Conservation (phyloP, 2,797 vertebrate species). For the Microctenopoma steveboyesi region DNA sequence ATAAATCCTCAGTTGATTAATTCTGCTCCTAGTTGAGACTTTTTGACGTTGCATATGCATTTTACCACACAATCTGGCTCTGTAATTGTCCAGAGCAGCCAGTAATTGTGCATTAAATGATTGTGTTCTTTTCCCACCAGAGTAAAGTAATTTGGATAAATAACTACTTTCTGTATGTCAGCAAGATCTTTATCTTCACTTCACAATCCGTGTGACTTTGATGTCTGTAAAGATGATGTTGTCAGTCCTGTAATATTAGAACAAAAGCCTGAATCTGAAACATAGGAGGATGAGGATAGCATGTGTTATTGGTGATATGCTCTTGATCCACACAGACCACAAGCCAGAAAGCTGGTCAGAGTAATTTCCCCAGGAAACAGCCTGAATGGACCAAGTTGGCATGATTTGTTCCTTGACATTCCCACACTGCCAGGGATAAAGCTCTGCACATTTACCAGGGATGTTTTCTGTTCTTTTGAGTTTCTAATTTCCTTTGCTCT, state of each 20-base stretch:
- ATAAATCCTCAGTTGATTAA: slow-evolving; percentile 46
- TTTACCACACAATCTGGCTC: slow-evolving; percentile 33
- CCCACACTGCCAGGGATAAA: slow-evolving; percentile 40
- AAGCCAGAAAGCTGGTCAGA: slow-evolving; percentile 35
- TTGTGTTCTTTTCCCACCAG: slow-evolving; percentile 25
- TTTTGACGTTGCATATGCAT: slow-evolving; percentile 31
- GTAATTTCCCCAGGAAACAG: slow-evolving; percentile 57
- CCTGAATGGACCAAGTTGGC: slow-evolving; percentile 40
- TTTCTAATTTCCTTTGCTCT: slow-evolving; percentile 15
- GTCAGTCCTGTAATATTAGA: slow-evolving; percentile 1
- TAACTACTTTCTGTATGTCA: slow-evolving; percentile 37
- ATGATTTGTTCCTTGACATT: slow-evolving; percentile 38
- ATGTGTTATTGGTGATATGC: slow-evolving; percentile 47
- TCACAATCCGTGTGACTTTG: slow-evolving; percentile 12
- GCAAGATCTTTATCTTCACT: slow-evolving; percentile 34
- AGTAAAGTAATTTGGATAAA: slow-evolving; percentile 49
- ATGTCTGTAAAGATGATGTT: slow-evolving; percentile 5
- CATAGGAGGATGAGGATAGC: slow-evolving; percentile 26
- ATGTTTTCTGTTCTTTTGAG: slow-evolving; percentile 30
- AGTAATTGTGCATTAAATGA: slow-evolving; percentile 48
- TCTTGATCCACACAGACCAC: slow-evolving; percentile 46
- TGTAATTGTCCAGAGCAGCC: slow-evolving; percentile 37
- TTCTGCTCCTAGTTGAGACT: slow-evolving; percentile 36
- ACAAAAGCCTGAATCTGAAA: slow-evolving; percentile 2
- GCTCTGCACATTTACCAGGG: slow-evolving; percentile 33